Percentiles rank a stretch among this genome's conserved stretches.
Conservation (phyloP, 2,888 invertebrate species). For the Taphrorychus bicolor region DNA sequence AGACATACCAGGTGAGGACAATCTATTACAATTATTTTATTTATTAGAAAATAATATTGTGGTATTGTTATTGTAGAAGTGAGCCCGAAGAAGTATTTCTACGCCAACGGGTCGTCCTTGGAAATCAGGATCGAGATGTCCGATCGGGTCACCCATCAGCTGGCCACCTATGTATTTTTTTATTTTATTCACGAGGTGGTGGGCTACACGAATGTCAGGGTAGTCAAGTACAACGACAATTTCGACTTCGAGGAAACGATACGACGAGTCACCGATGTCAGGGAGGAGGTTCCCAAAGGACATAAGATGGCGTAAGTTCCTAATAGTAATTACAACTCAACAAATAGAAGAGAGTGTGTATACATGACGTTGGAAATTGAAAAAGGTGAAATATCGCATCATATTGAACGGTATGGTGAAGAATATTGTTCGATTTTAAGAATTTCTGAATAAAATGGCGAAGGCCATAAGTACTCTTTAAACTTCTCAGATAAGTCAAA, state of each 20-base stretch:
- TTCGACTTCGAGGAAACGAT: conserved; percentile 57
- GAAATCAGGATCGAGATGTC: conserved; percentile 65
- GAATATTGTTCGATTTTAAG: no score
- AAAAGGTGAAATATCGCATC: no score
- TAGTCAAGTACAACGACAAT: conserved; percentile 59
- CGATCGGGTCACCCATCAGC: conserved; percentile 63
- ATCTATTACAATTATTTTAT: neutral
- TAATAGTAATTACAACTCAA: no score
- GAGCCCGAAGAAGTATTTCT: conserved; percentile 60
- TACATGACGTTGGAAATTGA: no score
- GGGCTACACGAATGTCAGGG: conserved; percentile 59
- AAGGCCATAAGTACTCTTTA: no score
- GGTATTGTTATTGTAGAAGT: conserved; percentile 56
- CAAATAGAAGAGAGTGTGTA: no score
- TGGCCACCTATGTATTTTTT: conserved; percentile 66
- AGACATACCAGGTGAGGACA: conserved; percentile 18
- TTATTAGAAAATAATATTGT: neutral
- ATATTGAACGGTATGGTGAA: no score
- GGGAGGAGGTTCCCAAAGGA: no score
- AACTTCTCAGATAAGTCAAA: no score
- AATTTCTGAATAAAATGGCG: no score
- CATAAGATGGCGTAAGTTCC: no score
- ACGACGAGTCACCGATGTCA: conserved; percentile 50
- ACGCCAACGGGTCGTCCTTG: conserved; percentile 56
- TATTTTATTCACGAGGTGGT: conserved; percentile 64